Evolutionary conservation across 2,797 vertebrate genomes (phyloP).

Genomic region (Synanceia verrucosa): DNA sequence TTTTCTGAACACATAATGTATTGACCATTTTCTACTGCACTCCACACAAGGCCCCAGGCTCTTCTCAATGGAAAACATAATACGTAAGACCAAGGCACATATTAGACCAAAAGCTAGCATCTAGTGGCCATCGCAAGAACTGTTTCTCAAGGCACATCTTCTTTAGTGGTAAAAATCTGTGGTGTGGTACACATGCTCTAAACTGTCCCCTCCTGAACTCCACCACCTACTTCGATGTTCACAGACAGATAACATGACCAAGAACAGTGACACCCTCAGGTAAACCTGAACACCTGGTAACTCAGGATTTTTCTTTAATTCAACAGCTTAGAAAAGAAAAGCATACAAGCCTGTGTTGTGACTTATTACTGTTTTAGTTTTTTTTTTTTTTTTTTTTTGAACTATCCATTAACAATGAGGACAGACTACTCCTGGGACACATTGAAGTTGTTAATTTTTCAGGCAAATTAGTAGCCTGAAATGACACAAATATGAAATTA

Average conservation of each 20-base stretch:
- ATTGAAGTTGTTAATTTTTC: neutral
- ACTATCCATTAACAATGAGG: neutral
- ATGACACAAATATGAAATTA: neutral
- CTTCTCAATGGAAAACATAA: neutral
- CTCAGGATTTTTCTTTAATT: neutral
- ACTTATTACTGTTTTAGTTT: too few relatives aligned
- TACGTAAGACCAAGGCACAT: neutral
- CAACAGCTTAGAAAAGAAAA: conserved; percentile 9
- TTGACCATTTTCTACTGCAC: too few relatives aligned
- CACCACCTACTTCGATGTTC: neutral
- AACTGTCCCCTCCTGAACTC: conserved; percentile 4
- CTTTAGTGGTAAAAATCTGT: neutral
- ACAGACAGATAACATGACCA: conserved; percentile 5
- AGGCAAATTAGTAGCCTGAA: neutral
- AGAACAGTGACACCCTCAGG: conserved; percentile 12
- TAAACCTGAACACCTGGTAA: neutral
- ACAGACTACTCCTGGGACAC: neutral
- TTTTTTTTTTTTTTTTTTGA: neutral
- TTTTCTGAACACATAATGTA: too few relatives aligned
- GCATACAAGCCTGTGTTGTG: neutral
- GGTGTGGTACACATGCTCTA: neutral
- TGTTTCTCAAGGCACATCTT: neutral
- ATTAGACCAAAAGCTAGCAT: neutral
- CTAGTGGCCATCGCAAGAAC: neutral
- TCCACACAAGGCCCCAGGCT: too few relatives aligned